Conservation (phyloP, 2,113 vertebrate species). For the human (Homo sapiens) region DNA sequence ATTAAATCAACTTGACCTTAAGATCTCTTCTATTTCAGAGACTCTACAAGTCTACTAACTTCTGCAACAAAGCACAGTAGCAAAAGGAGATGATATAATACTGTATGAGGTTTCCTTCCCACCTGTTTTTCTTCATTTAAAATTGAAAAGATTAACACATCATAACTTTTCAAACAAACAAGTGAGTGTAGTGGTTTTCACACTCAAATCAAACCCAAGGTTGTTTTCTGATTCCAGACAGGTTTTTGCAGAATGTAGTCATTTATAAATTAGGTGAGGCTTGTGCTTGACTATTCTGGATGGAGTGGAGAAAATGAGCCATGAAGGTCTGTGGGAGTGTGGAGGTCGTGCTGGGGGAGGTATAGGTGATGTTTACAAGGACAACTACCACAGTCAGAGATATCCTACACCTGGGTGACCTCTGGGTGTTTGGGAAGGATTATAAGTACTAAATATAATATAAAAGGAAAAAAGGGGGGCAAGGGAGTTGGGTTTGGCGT, state of each 20-base stretch:
- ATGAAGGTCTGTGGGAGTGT: conserved; percentile 21
- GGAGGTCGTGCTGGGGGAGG: neutral
- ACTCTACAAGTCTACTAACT: neutral
- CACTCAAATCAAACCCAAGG: conserved; percentile 34
- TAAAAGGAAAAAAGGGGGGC: conserved; percentile 39
- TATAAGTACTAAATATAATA: conserved; percentile 27
- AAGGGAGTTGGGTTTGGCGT: conserved; percentile 2
- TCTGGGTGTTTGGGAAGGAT: conserved; percentile 45
- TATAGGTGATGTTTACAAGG: conserved; percentile 51
- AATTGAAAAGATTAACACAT: conserved; percentile 22
- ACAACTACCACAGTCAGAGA: conserved; percentile 16
- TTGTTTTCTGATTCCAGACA: conserved; percentile 46
- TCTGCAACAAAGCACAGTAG: neutral
- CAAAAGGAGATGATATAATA: conserved; percentile 43
- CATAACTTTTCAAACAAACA: conserved; percentile 45
- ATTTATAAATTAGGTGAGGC: conserved; percentile 22
- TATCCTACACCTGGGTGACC: neutral
- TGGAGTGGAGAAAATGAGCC: conserved; percentile 66
- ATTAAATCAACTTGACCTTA: conserved; percentile 1
- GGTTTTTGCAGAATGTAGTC: neutral
- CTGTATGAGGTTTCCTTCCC: conserved; percentile 11
- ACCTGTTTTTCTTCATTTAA: conserved; percentile 18
- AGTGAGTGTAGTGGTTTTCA: conserved; percentile 59
- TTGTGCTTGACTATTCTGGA: neutral
- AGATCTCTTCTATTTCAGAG: conserved; percentile 43